These are phyloP conservation scores for Chrysochloris asiatica DNA, from an alignment of 2,113 vertebrate genomes.

Conservation along the genomic window DNA sequence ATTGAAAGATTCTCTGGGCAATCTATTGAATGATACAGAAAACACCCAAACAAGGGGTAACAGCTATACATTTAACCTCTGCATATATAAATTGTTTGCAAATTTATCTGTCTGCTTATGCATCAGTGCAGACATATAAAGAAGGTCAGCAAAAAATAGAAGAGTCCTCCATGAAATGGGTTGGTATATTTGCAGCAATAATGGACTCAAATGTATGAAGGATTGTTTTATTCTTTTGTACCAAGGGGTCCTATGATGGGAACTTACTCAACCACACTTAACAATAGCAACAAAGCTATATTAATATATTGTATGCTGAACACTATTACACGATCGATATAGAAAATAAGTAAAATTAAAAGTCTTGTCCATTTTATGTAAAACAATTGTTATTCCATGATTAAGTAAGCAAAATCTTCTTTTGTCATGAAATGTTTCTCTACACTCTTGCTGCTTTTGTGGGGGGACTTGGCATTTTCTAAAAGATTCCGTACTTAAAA, in stretches of 20 bases:
- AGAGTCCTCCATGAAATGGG: too few species aligned
- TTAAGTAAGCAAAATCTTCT: neutral
- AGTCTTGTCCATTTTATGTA: neutral
- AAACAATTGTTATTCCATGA: neutral
- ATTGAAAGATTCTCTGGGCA: too few species aligned
- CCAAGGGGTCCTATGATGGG: neutral
- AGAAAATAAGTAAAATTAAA: neutral
- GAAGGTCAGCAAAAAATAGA: too few species aligned
- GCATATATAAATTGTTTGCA: too few species aligned
- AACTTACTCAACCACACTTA: neutral
- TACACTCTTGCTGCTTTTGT: neutral
- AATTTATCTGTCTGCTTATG: too few species aligned
- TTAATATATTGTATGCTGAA: neutral
- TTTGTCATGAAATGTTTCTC: neutral
- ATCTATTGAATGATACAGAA: too few species aligned
- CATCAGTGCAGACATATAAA: too few species aligned
- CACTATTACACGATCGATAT: neutral
- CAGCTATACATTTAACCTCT: too few species aligned
- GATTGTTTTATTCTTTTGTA: neutral
- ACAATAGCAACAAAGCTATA: neutral
- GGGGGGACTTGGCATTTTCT: too few species aligned
- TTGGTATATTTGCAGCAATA: neutral
- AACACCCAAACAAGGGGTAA: too few species aligned
- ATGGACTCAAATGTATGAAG: neutral
- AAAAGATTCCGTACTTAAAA: neutral